These are phyloP conservation scores for Drosophila santomea DNA, from an alignment of 1,140 invertebrate genomes.

Conservation along the genomic window DNA sequence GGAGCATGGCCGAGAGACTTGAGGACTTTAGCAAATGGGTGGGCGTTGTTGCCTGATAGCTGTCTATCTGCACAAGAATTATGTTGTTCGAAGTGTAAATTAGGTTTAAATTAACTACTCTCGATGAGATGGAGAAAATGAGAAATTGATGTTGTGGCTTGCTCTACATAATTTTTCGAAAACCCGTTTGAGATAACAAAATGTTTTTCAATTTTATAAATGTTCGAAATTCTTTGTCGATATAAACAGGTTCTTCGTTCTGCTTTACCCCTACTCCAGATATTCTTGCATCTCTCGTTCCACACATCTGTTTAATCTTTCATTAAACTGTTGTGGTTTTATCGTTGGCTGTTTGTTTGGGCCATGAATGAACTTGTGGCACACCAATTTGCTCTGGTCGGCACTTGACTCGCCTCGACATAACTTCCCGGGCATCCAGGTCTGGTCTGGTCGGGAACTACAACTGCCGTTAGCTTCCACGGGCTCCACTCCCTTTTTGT, in stretches of 20 bases:
- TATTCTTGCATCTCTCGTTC: background rate
- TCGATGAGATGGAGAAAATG: background rate
- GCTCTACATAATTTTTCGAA: slow-evolving; percentile 4
- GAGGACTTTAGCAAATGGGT: slow-evolving; percentile 40
- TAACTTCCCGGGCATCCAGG: slow-evolving; percentile 19
- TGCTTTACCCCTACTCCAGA: slow-evolving; percentile 4
- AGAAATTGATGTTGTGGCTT: background rate
- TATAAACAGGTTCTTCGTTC: slow-evolving; percentile 15
- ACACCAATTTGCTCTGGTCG: slow-evolving; percentile 34
- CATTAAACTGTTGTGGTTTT: slow-evolving; percentile 26
- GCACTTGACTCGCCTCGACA: slow-evolving; percentile 40
- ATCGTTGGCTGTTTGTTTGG: slow-evolving; percentile 26
- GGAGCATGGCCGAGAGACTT: slow-evolving; percentile 14
- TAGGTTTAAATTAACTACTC: slow-evolving; percentile 38
- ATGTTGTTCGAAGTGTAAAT: slow-evolving; percentile 58
- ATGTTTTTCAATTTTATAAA: background rate
- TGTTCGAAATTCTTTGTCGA: slow-evolving; percentile 4
- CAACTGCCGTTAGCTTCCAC: slow-evolving; percentile 53
- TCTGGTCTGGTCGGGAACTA: slow-evolving; percentile 16
- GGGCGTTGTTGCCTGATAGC: slow-evolving; percentile 25
- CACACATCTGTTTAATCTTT: slow-evolving; percentile 26
- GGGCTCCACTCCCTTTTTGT: slow-evolving; percentile 61
- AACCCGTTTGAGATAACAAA: slow-evolving; percentile 10
- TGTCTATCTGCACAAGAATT: slow-evolving; percentile 40
- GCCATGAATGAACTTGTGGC: slow-evolving; percentile 45